These are phyloP conservation scores for Gallinago undulata DNA, from an alignment of 2,113 vertebrate species.

Conservation along the genomic window DNA sequence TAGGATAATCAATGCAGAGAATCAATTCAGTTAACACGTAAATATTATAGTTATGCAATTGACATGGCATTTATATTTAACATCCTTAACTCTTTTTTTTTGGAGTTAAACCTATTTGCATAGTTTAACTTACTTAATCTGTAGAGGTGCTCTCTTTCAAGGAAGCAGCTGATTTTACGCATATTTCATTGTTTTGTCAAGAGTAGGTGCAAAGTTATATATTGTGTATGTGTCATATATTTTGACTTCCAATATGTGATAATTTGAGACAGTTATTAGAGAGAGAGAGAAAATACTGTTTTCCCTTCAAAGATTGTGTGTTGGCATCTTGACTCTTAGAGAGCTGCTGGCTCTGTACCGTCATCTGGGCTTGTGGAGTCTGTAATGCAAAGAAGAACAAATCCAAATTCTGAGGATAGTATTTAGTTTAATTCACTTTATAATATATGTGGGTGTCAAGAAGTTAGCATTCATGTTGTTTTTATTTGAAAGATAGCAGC, in stretches of 20 bases:
- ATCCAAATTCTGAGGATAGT: background rate
- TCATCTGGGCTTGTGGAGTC: background rate
- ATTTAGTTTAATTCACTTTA: background rate
- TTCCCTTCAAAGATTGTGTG: background rate
- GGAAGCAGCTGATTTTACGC: background rate
- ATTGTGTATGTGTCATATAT: background rate
- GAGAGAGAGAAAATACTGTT: background rate
- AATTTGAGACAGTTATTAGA: background rate
- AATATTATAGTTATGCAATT: background rate
- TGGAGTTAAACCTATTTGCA: background rate
- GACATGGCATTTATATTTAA: background rate
- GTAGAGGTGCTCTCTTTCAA: background rate
- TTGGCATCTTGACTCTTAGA: background rate
- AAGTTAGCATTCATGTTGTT: background rate
- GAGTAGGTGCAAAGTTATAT: background rate
- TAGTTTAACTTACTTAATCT: background rate
- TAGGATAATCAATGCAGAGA: background rate
- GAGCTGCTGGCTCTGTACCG: background rate
- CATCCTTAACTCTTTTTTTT: background rate
- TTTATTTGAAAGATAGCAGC: background rate
- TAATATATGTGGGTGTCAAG: background rate
- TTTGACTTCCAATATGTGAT: background rate
- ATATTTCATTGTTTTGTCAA: background rate
- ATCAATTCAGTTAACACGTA: background rate
- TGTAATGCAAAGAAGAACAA: background rate